Percentiles rank a stretch among this genome's conserved stretches.
phyloP scores from a whole-genome alignment of 2,797 vertebrate species.

The Mus spretus region DNA sequence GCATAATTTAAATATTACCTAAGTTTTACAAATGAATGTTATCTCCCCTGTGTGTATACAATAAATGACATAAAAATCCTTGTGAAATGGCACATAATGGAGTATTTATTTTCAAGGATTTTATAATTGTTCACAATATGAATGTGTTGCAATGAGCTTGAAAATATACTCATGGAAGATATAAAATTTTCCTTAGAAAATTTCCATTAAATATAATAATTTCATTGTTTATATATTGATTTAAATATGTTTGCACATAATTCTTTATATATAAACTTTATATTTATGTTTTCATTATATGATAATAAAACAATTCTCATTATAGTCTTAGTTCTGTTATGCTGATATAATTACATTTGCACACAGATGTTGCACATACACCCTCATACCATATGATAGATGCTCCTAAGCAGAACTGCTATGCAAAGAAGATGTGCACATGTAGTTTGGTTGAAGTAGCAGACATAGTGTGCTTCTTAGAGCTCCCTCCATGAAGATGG shows the following conservation, averaged over 20 bases:
- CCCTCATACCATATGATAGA: neutral
- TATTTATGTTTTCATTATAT: neutral
- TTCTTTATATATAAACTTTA: neutral
- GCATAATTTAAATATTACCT: slow-evolving; percentile 15
- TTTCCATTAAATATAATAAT: neutral
- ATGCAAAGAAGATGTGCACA: neutral
- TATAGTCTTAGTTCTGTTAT: neutral
- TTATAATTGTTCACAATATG: neutral
- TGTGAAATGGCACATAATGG: neutral
- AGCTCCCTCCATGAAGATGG: neutral
- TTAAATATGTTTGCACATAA: neutral
- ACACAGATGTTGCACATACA: neutral
- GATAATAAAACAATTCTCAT: neutral
- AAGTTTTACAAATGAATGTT: neutral
- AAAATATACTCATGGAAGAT: neutral
- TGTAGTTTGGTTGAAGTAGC: neutral
- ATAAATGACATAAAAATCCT: neutral
- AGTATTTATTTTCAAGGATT: slow-evolving; percentile 22
- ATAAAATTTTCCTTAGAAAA: slow-evolving; percentile 38
- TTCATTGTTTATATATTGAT: neutral
- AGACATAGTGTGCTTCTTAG: neutral
- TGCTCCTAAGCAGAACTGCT: neutral
- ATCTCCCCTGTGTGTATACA: neutral
- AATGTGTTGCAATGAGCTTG: neutral
- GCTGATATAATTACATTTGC: neutral